Evolutionary conservation across 2,888 invertebrate species (phyloP), one percentile per base, ranked within the genome.

Genomic region (Stenoptilia bipunctidactyla): DNA sequence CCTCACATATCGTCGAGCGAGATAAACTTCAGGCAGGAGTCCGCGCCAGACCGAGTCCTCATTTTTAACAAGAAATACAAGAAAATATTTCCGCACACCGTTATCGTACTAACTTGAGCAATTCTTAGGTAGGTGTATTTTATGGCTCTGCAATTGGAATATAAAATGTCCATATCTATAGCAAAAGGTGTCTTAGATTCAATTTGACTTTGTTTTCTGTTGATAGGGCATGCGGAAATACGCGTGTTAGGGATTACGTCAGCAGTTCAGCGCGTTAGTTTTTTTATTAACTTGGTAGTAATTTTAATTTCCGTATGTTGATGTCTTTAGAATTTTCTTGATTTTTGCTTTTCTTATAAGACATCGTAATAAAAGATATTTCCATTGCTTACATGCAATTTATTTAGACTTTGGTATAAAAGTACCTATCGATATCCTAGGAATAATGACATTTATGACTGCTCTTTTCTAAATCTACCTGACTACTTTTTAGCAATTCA

Each of bases 21-120:
- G 79, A 80, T 34, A 76, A 77, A 77, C 75, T 77, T 74, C 66
- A 71, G 77, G 72, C n/a, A n/a, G n/a, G n/a, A n/a, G n/a, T 77
- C 69, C 60, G 47, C 53, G 52, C 53, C 68, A 66, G 66, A 69
- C 71, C 62, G 62, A 76, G 71, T 76, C 69, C 70, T 69, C 49
- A 67, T 79, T 79, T 79, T 77, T 71, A 67, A 70, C 66, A 62
- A 65, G 62, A 63, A 50, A 49, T 51, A 51, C 48, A 59, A 56
- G 57, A 54, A 56, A 61, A 60, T 67, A 58, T 70, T 76, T 76
- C 73, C 72, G 73, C 69, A 70, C 72, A 68, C 66, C 67, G 67
- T 68, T 72, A 70, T 67, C 64, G 57, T 51, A 53, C 52, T 51
- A 47, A 43, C 49, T 50, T 66, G 50, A 30, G 30, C 34, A 27